Evolutionary conservation across 53 echinoderm and acorn worm species (phyloP), one percentile per base, ranked within the genome.

Genomic region (Temnopleurus reevesii): DNA sequence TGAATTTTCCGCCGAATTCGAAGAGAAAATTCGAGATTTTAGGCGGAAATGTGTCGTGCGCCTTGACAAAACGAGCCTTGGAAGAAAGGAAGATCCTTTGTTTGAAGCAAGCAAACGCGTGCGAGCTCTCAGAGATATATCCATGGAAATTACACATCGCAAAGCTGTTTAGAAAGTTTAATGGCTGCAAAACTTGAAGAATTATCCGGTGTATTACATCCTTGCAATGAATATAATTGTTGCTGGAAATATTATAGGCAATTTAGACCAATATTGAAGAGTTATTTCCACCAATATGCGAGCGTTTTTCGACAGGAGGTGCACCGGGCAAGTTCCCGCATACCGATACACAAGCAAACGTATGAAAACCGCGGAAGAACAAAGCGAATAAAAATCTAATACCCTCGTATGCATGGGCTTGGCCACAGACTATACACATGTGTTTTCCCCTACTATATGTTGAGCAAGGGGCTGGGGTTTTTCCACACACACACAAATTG

Each of bases 291-390:
- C 8, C 38, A 71, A 41, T 71, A 36, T 71, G 71, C 28, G 12
- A 79, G 79, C 79, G 49, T 79, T 79, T n/a, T 83, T 36, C n/a
- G 33, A 19, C 56, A 30, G 55, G 83, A 83, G 55, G 27, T n/a
- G 54, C 54, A 36, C 38, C 83, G 83, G 83, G 83, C 23, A 10
- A 56, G 83, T 83, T 7, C 51, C 83, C 83, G 83, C 83, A 83
- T 83, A 83, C 83, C 83, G 83, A 83, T 83, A 83, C 83, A 83
- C 35, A 15, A 56, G 15, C 57, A 56, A 33, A 36, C 83, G 83
- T 53, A 34, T 36, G 57, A 21, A 29, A 46, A n/a, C n/a, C n/a
- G 51, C 46, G 80, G 77, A 36, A 56, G 83, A 83, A 83, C 83
- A 83, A 83, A 83, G 83, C 83, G 17, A 31, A 17, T 56, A 71